Percentiles rank a stretch among this genome's conserved stretches.
Evolutionary conservation across 1,140 invertebrate genomes (phyloP).

Genomic region (Stratiolaelaps scimitus): DNA sequence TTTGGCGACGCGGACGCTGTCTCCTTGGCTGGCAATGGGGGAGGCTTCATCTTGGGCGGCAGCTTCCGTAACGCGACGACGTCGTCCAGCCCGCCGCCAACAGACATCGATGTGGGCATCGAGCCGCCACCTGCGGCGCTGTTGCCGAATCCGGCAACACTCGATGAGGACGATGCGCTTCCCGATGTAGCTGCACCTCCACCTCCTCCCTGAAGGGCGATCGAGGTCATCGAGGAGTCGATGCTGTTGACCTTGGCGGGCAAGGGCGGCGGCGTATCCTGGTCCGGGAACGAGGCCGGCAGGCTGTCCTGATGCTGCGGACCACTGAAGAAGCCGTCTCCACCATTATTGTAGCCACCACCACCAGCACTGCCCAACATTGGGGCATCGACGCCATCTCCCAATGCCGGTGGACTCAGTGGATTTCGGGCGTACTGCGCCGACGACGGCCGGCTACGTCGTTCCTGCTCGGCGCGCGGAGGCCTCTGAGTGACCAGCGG

Average conservation of each 20-base stretch:
- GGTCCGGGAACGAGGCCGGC: conserved; percentile 13
- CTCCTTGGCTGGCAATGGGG: conserved; percentile 17
- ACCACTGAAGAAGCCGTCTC: no score
- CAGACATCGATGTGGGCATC: no score
- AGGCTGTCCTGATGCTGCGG: conserved; percentile 12
- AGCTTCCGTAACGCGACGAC: conserved; percentile 6
- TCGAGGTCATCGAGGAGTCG: conserved; percentile 9
- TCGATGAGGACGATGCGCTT: no score
- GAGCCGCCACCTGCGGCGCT: background rate
- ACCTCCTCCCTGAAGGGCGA: no score
- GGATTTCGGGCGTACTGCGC: conserved; percentile 25
- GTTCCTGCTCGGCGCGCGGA: conserved; percentile 27
- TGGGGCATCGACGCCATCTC: no score
- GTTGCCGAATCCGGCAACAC: no score
- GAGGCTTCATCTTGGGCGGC: conserved; percentile 21
- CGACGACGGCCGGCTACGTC: conserved; percentile 30
- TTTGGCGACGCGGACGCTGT: conserved; percentile 14
- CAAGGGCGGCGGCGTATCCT: conserved; percentile 12
- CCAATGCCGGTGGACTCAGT: conserved; percentile 1
- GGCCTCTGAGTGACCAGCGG: conserved; percentile 31
- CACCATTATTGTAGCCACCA: background rate
- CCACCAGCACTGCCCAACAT: no score
- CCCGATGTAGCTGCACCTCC: no score
- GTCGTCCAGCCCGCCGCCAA: background rate
- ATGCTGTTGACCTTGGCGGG: conserved; percentile 14